Evolutionary conservation across 1,140 invertebrate species (phyloP).

Genomic region (Andricus grossulariae): DNA sequence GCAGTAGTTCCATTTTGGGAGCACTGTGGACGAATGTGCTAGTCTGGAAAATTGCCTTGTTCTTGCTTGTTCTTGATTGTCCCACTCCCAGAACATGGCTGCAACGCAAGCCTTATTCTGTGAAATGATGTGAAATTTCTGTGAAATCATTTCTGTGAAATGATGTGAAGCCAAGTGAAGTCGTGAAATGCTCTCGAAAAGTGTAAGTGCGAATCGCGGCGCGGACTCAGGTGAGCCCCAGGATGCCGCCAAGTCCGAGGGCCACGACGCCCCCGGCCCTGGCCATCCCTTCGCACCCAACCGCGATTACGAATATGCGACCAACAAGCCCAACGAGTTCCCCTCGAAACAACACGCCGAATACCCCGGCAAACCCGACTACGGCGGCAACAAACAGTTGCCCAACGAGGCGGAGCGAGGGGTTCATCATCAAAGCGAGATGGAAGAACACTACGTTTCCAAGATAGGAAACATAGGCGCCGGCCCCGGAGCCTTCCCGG

Average conservation of each 20-base stretch:
- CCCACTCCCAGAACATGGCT: constrained; percentile 73
- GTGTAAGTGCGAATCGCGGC: constrained; percentile 64
- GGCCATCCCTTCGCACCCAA: constrained; percentile 55
- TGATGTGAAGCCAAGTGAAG: constrained; percentile 41
- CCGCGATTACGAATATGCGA: constrained; percentile 63
- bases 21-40: no score
- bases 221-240: constrained; percentile 62
- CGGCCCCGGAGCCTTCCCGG: constrained; percentile 61
- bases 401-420: constrained; percentile 41
- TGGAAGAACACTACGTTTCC: constrained; percentile 70
- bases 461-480: constrained; percentile 66
- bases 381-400: constrained; percentile 54
- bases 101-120: constrained; percentile 77
- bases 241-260: constrained; percentile 67
- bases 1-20: no score
- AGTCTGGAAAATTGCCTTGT: no score
- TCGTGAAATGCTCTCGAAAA: constrained; percentile 68
- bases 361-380: constrained; percentile 58
- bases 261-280: constrained; percentile 64
- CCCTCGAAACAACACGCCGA: constrained; percentile 57
- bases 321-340: constrained; percentile 60
- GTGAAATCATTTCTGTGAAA: constrained; percentile 71
- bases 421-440: constrained; percentile 56
- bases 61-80: no score
- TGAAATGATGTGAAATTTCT: constrained; percentile 71